Evolutionary conservation across 2,888 invertebrate genomes (phyloP).

Genomic region (Onchidella celtica): DNA sequence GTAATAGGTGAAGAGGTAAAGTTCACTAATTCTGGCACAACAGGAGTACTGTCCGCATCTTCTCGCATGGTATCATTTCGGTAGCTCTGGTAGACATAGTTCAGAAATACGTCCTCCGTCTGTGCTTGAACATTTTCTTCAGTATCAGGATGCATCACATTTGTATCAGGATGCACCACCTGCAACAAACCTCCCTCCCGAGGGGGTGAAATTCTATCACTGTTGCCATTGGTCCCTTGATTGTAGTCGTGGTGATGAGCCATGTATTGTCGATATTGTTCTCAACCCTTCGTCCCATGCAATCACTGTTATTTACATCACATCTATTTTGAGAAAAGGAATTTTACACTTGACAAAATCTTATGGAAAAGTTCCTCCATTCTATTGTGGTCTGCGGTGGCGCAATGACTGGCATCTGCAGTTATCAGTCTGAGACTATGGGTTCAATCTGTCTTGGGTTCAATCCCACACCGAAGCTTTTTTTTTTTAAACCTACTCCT

Average conservation of each 20-base stretch:
- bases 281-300: too few species aligned
- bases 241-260: not conserved
- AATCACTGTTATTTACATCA: too few species aligned
- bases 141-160: slow-evolving; percentile 67
- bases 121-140: slow-evolving; percentile 76
- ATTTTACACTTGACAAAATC: too few species aligned
- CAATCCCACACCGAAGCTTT: too few species aligned
- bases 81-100: slow-evolving; percentile 74
- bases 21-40: slow-evolving; percentile 70
- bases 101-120: slow-evolving; percentile 75
- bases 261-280: too few species aligned
- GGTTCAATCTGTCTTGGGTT: too few species aligned
- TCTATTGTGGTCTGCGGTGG: too few species aligned
- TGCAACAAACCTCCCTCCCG: not conserved
- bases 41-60: slow-evolving; percentile 61
- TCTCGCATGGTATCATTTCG: slow-evolving; percentile 63
- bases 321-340: too few species aligned
- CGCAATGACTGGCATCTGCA: too few species aligned
- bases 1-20: slow-evolving; percentile 69
- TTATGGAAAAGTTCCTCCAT: too few species aligned
- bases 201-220: not conserved
- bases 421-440: too few species aligned
- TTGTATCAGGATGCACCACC: slow-evolving; percentile 42
- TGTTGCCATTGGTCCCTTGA: not conserved
- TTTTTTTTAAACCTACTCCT: too few species aligned